Conservation (phyloP, 92 coral and sea anemone species). For the Parazoanthus atlanticus region DNA sequence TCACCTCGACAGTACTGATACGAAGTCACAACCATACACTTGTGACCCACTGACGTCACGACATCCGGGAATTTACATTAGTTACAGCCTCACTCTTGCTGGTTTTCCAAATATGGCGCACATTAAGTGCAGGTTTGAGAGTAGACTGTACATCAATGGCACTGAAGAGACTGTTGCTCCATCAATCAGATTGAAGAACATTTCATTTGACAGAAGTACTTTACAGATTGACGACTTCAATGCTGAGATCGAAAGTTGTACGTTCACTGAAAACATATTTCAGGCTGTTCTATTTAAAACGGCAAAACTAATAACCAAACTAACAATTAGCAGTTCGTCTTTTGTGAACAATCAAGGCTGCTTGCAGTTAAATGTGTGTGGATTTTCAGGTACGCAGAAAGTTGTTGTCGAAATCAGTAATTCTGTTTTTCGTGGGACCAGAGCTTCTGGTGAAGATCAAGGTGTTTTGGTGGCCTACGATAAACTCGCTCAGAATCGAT, state of each 20-base stretch:
- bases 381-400: background rate
- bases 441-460: background rate
- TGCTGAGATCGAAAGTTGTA: background rate
- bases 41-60: conserved; percentile 29
- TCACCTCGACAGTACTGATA: conserved; percentile 32
- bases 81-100: conserved; percentile 17
- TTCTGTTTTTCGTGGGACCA: background rate
- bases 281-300: background rate
- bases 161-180: background rate
- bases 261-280: background rate
- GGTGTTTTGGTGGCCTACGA: background rate
- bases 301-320: background rate
- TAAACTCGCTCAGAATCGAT: background rate
- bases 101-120: conserved; percentile 33
- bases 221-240: conserved; percentile 1
- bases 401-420: background rate
- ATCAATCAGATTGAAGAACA: background rate
- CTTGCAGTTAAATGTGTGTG: background rate
- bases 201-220: conserved; percentile 9
- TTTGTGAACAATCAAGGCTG: conserved; percentile 11
- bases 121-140: conserved; percentile 29
- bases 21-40: conserved; percentile 29
- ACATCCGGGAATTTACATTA: conserved; percentile 30
- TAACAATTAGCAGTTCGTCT: background rate
- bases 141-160: background rate